A percentile compares a stretch with the other conserved stretches of the same genome.
These are phyloP conservation scores for Drosophila bocki DNA, from an alignment of 1,140 invertebrate species.

Conservation along the genomic window DNA sequence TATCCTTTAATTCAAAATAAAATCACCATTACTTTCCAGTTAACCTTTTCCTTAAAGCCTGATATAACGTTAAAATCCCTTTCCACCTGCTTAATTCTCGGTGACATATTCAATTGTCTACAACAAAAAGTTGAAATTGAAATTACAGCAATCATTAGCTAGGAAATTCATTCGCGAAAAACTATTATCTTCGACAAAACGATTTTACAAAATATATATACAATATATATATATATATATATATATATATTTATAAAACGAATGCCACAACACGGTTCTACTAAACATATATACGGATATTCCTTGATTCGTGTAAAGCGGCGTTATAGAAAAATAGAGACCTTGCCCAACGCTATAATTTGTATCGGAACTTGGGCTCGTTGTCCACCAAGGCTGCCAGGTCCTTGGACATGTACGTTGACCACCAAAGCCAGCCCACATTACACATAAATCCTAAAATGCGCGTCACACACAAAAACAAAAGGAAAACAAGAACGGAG, in stretches of 20 bases:
- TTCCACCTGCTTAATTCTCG: not conserved
- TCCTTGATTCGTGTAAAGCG: not conserved
- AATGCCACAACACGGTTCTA: conserved; percentile 4
- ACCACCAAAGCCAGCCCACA: conserved; percentile 52
- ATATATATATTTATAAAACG: not conserved
- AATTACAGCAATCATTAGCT: conserved; percentile 40
- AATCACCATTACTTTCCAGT: not conserved
- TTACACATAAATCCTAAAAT: conserved; percentile 39
- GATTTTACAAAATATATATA: not conserved
- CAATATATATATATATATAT: not conserved
- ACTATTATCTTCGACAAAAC: conserved; percentile 30
- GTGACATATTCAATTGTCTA: conserved; percentile 33
- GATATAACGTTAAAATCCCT: not conserved
- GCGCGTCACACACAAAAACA: conserved; percentile 46
- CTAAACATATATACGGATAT: conserved; percentile 16
- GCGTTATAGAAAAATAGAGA: conserved; percentile 29
- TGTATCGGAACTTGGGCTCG: conserved; percentile 43
- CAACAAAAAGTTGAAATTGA: conserved; percentile 33
- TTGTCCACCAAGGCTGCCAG: conserved; percentile 44
- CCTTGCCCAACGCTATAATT: conserved; percentile 68
- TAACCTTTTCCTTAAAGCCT: not conserved
- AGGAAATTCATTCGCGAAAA: conserved; percentile 10
- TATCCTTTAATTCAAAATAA: not conserved
- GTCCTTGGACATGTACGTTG: conserved; percentile 81
- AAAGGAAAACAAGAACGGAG: not conserved